Conservation (phyloP, 2,888 invertebrate genomes). For the Ischnus inquisitorius region DNA sequence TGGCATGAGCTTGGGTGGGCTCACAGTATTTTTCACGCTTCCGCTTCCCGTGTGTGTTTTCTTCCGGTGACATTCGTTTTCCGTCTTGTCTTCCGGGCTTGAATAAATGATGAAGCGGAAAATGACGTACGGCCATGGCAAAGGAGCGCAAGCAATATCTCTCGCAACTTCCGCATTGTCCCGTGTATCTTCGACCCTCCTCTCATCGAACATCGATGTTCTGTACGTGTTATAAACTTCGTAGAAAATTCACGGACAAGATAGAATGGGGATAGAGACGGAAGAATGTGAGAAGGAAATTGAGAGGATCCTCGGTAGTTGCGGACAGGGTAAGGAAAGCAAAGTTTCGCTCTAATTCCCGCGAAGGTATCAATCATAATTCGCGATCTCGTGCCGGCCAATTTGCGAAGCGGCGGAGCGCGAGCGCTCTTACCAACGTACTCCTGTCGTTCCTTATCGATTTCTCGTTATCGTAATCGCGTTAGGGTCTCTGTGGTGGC, state of each 20-base stretch:
- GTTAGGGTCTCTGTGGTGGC: slow-evolving; percentile 54
- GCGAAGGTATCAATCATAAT: slow-evolving; percentile 73
- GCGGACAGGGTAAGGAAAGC: slow-evolving; percentile 49
- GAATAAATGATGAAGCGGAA: slow-evolving; percentile 47
- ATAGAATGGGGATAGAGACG: neutral
- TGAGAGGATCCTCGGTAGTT: slow-evolving; percentile 54
- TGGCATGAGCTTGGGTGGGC: neutral
- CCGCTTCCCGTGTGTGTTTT: slow-evolving; percentile 16
- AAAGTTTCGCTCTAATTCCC: slow-evolving; percentile 72
- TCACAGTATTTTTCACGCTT: neutral
- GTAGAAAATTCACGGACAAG: slow-evolving; percentile 26
- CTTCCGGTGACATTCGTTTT: slow-evolving; percentile 26
- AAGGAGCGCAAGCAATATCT: neutral
- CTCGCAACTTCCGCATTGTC: slow-evolving; percentile 16
- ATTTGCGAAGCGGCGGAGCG: slow-evolving; percentile 72
- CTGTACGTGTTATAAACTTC: slow-evolving; percentile 3
- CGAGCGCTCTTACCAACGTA: slow-evolving; percentile 46
- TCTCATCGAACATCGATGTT: neutral
- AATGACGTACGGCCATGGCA: slow-evolving; percentile 28
- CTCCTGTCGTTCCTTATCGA: slow-evolving; percentile 66
- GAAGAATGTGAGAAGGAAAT: slow-evolving; percentile 62
- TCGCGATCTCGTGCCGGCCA: slow-evolving; percentile 66
- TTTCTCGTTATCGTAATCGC: slow-evolving; percentile 67
- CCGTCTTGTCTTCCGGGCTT: slow-evolving; percentile 30
- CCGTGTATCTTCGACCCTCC: neutral